Evolutionary conservation across 1,140 invertebrate genomes (phyloP).

Genomic region (Magallana ariakensis): DNA sequence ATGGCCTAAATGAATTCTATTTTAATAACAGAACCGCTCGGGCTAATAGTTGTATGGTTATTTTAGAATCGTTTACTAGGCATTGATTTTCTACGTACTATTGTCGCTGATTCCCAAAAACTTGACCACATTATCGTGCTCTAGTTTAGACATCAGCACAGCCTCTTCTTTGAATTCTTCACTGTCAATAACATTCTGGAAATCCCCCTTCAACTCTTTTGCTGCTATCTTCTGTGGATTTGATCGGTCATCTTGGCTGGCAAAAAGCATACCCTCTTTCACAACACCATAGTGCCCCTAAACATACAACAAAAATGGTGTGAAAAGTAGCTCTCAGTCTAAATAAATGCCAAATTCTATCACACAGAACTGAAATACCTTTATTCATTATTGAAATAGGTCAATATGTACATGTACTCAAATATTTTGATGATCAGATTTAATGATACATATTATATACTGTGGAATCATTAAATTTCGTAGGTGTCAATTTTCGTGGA

Average conservation of each 20-base stretch:
- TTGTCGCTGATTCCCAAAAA: conserved; percentile 53
- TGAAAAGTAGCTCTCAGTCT: too few species aligned
- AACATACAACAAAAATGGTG: background rate
- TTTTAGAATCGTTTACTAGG: background rate
- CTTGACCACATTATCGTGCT: conserved; percentile 48
- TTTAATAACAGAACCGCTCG: background rate
- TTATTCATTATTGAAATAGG: too few species aligned
- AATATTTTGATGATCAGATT: too few species aligned
- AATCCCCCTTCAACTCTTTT: conserved; percentile 44
- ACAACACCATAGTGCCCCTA: conserved; percentile 59
- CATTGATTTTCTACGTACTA: conserved; percentile 36
- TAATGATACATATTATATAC: too few species aligned
- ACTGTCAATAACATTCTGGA: conserved; percentile 44
- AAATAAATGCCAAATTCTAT: too few species aligned
- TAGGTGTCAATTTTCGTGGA: too few species aligned
- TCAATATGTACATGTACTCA: too few species aligned
- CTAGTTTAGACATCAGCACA: conserved; percentile 43
- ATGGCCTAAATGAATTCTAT: background rate
- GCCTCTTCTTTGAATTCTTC: conserved; percentile 50
- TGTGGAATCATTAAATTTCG: too few species aligned
- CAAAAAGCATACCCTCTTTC: conserved; percentile 28
- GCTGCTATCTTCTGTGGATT: conserved; percentile 26
- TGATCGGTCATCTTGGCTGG: background rate
- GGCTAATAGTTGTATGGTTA: too few species aligned
- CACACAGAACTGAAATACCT: too few species aligned